Conservation (phyloP, 2,797 vertebrate species). For the Gymnothorax reevesii region DNA sequence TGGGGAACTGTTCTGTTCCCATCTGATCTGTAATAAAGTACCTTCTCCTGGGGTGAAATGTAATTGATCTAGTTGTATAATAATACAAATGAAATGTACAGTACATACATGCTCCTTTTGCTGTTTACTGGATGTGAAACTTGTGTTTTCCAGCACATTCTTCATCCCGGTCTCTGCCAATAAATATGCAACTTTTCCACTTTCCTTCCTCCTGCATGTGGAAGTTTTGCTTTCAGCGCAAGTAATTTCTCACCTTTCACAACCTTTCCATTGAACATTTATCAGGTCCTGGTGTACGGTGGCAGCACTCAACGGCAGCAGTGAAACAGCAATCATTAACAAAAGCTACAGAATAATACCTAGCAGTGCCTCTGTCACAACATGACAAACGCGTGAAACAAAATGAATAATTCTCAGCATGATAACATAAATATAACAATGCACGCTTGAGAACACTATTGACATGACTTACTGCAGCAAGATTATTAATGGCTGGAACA, state of each 20-base stretch:
- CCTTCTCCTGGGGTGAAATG: constrained; percentile 14
- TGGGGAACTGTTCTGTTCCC: neutral
- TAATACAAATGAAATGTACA: neutral
- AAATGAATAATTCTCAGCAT: neutral
- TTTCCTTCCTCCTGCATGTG: neutral
- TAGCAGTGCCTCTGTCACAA: neutral
- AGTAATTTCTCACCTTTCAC: neutral
- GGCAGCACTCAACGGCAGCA: neutral
- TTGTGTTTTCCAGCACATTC: neutral
- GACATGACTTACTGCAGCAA: neutral
- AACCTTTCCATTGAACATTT: neutral
- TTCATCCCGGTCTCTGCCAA: neutral
- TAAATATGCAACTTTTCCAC: neutral
- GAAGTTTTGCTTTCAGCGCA: neutral
- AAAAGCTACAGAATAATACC: neutral
- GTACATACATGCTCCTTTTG: neutral
- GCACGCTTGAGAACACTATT: neutral
- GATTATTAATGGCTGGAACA: neutral
- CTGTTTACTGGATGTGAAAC: constrained; percentile 7
- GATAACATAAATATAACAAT: neutral
- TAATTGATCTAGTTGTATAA: neutral
- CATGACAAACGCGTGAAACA: neutral
- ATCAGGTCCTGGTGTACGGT: neutral
- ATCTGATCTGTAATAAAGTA: neutral
- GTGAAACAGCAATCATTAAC: neutral